Percentiles rank a stretch among this genome's conserved stretches.
phyloP scores from a whole-genome alignment of 2,113 vertebrate genomes.

The Elaphurus davidianus region DNA sequence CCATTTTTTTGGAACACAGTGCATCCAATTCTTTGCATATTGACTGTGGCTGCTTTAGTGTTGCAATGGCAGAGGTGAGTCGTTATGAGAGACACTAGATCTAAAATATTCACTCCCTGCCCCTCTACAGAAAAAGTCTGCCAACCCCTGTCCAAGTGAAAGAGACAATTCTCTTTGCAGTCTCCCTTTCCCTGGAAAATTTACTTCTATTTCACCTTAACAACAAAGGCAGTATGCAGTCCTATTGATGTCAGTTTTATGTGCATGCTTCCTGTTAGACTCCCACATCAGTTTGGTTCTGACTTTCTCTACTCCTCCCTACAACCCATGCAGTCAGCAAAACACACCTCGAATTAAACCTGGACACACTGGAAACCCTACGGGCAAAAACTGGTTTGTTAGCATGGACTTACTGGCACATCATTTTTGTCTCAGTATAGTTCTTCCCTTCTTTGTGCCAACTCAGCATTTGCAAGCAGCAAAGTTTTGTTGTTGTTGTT shows the following conservation, averaged over 20 bases:
- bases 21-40: neutral
- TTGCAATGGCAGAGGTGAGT: neutral
- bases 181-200: neutral
- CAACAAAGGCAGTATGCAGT: accelerated
- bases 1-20: neutral
- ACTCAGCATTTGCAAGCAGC: neutral
- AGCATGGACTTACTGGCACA: neutral
- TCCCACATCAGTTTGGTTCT: neutral
- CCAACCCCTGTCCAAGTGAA: neutral
- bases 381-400: neutral
- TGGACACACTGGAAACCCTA: neutral
- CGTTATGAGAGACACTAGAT: neutral
- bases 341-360: neutral
- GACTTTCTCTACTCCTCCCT: neutral
- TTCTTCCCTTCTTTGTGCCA: neutral
- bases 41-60: no score
- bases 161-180: neutral
- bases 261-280: neutral
- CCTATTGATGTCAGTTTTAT: neutral
- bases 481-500: neutral
- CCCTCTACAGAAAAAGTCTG: neutral
- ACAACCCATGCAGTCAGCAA: neutral
- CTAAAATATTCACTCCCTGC: neutral
- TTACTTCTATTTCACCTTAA: neutral
- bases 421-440: neutral